A percentile compares a stretch with the other conserved stretches of the same genome.
These are phyloP conservation scores for Mirounga angustirostris DNA, from an alignment of 2,113 vertebrate species.

Conservation along the genomic window DNA sequence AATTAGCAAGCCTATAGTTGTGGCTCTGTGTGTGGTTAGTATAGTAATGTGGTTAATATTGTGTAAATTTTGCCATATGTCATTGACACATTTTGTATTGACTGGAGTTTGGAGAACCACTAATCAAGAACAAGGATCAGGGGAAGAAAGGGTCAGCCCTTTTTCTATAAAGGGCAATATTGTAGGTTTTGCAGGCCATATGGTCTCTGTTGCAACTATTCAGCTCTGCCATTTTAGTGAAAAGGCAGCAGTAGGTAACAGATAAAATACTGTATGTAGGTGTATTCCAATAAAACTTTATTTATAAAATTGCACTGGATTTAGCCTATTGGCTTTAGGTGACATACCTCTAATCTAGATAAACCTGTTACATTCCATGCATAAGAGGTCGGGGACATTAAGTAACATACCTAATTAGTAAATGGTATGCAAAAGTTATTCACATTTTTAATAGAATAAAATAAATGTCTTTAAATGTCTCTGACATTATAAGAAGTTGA, in stretches of 20 bases:
- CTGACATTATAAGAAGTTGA: background rate
- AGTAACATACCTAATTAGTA: slow-evolving; percentile 24
- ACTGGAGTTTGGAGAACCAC: background rate
- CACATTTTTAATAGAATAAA: slow-evolving; percentile 30
- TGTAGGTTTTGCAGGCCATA: background rate
- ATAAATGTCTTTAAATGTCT: slow-evolving; percentile 23
- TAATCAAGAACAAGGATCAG: background rate
- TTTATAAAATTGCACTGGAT: background rate
- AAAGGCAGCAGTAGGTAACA: background rate
- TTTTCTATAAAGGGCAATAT: background rate
- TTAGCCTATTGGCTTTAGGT: background rate
- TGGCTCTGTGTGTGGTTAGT: background rate
- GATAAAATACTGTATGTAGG: background rate
- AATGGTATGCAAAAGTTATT: background rate
- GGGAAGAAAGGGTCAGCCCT: background rate
- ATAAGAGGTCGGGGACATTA: background rate
- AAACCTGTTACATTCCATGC: background rate
- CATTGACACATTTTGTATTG: background rate
- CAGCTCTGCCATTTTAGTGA: background rate
- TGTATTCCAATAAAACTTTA: background rate
- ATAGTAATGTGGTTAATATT: background rate
- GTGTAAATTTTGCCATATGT: background rate
- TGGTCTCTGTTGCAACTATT: background rate
- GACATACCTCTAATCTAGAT: background rate
- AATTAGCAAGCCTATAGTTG: background rate